Conservation (phyloP, 1,140 invertebrate genomes). For the Reticulitermes speratus region DNA sequence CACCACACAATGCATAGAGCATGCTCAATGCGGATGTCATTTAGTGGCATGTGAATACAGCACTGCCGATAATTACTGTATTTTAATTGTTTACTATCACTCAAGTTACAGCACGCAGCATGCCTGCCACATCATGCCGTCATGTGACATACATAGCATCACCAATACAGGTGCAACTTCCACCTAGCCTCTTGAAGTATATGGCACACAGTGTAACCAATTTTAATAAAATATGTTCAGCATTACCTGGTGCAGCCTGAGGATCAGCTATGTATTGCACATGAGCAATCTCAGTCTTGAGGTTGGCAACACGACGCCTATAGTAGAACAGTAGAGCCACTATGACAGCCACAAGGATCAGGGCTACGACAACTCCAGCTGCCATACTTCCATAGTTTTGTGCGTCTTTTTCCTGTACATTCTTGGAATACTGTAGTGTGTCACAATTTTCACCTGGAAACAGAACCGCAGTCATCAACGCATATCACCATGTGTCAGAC, state of each 20-base stretch:
- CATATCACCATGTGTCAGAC: no score
- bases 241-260: slow-evolving; percentile 58
- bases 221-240: background rate
- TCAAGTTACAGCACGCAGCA: no score
- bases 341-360: slow-evolving; percentile 65
- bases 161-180: no score
- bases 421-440: slow-evolving; percentile 45
- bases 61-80: no score
- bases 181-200: no score
- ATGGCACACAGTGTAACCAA: no score
- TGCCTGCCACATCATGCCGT: no score
- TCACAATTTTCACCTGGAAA: slow-evolving; percentile 54
- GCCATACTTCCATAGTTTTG: slow-evolving; percentile 56
- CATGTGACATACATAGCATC: no score
- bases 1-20: no score
- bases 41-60: no score
- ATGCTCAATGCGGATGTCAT: no score
- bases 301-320: slow-evolving; percentile 68
- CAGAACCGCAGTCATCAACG: slow-evolving; percentile 1
- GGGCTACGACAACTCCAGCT: slow-evolving; percentile 63
- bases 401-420: slow-evolving; percentile 45
- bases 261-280: slow-evolving; percentile 88
- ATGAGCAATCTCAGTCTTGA: slow-evolving; percentile 83
- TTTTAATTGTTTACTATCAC: no score
- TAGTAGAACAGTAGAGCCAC: slow-evolving; percentile 71